Evolutionary conservation across 2,797 vertebrate genomes (phyloP).

Genomic region (Rhinichthys osculus): DNA sequence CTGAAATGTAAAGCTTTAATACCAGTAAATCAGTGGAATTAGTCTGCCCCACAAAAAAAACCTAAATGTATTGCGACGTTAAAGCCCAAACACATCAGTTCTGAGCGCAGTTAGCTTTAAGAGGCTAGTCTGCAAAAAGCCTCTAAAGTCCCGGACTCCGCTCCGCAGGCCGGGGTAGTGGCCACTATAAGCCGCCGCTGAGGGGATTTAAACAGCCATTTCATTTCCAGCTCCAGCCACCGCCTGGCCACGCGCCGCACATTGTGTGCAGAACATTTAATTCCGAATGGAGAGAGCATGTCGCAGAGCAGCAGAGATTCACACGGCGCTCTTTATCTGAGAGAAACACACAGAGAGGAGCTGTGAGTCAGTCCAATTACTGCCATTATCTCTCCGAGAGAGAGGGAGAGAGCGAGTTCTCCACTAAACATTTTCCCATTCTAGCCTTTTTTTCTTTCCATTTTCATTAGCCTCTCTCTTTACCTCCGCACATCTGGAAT

Average conservation of each 20-base stretch:
- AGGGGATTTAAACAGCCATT: constrained; percentile 82
- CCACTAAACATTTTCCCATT: constrained; percentile 37
- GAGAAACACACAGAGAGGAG: constrained; percentile 81
- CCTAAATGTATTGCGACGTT: constrained; percentile 32
- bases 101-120: constrained; percentile 32
- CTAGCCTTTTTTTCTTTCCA: constrained; percentile 47
- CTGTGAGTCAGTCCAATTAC: constrained; percentile 83
- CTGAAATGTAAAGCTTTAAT: constrained; percentile 41
- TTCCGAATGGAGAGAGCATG: constrained; percentile 70
- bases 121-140: constrained; percentile 47
- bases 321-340: constrained; percentile 82
- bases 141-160: constrained; percentile 44
- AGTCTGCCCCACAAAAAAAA: constrained; percentile 5
- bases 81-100: constrained; percentile 48
- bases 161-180: constrained; percentile 71
- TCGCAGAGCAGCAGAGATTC: constrained; percentile 70
- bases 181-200: constrained; percentile 75
- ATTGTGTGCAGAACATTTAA: constrained; percentile 78
- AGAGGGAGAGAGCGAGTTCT: constrained; percentile 51
- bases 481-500: constrained; percentile 42
- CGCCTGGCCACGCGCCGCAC: constrained; percentile 58
- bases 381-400: constrained; percentile 78
- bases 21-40: constrained; percentile 17
- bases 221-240: constrained; percentile 70
- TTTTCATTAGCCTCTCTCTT: constrained; percentile 49